phyloP scores from a whole-genome alignment of 1,140 invertebrate species.

The Papilio xuthus region DNA sequence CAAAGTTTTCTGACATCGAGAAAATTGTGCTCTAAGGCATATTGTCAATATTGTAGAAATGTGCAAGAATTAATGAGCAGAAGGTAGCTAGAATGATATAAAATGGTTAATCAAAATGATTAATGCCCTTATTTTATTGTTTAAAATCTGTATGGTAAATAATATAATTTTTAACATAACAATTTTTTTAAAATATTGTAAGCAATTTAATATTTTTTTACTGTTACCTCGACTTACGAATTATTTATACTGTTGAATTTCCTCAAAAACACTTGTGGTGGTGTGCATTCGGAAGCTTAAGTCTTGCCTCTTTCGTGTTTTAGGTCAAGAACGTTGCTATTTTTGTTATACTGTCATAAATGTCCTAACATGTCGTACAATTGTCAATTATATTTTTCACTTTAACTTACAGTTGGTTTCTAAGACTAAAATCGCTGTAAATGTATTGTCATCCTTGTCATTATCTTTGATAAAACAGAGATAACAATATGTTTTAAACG shows the following conservation, averaged over 20 bases:
- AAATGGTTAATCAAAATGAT: neutral
- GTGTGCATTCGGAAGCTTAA: neutral
- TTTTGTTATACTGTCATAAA: neutral
- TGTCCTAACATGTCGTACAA: neutral
- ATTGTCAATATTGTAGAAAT: neutral
- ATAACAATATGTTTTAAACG: too few species aligned
- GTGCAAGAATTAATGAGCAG: neutral
- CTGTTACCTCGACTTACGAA: neutral
- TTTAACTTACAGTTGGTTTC: too few species aligned
- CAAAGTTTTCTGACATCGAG: neutral
- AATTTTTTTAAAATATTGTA: neutral
- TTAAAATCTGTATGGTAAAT: too few species aligned
- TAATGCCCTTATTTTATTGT: neutral
- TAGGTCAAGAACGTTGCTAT: neutral
- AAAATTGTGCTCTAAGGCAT: neutral
- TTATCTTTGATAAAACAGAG: too few species aligned
- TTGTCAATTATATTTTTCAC: conserved; percentile 6
- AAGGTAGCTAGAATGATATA: too few species aligned
- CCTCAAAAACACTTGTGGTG: neutral
- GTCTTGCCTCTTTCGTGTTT: neutral
- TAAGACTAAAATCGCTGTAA: too few species aligned
- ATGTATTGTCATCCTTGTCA: too few species aligned
- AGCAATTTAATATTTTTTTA: neutral
- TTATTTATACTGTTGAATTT: neutral
- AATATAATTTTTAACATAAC: neutral